Evolutionary conservation across 2,797 vertebrate species (phyloP).

Genomic region (Psittacula echo): DNA sequence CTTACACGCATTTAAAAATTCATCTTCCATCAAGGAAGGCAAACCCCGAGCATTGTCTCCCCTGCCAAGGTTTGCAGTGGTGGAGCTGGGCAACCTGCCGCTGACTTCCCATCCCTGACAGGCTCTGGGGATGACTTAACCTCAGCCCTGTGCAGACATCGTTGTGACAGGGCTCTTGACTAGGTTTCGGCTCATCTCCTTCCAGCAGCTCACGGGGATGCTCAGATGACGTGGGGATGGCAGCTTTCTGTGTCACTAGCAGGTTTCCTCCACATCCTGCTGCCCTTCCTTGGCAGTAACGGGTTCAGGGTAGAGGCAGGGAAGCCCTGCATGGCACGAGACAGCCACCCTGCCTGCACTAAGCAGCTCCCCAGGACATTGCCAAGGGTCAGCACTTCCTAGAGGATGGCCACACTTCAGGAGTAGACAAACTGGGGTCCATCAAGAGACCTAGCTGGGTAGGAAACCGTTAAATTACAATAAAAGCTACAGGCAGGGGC

Average conservation of each 20-base stretch:
- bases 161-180: conserved; percentile 56
- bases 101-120: conserved; percentile 31
- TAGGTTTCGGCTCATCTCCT: conserved; percentile 58
- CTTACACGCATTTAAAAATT: neutral
- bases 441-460: neutral
- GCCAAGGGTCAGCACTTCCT: neutral
- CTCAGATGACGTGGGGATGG: neutral
- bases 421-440: neutral
- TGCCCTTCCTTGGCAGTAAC: neutral
- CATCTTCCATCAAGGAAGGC: conserved; percentile 29
- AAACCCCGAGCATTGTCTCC: neutral
- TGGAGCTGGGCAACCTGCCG: conserved; percentile 38
- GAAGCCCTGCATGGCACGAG: neutral
- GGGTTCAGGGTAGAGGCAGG: conserved; percentile 19
- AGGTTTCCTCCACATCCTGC: neutral
- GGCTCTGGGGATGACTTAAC: conserved; percentile 55
- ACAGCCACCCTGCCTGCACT: neutral
- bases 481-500: neutral
- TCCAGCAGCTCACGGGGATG: conserved; percentile 30
- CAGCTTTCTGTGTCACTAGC: conserved; percentile 16
- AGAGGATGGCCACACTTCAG: neutral
- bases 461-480: neutral
- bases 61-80: conserved; percentile 42
- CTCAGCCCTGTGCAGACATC: conserved; percentile 19
- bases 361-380: neutral